Base-by-base conservation (phyloP, 2,888 invertebrate species). In the Rapana venosa region DNA sequence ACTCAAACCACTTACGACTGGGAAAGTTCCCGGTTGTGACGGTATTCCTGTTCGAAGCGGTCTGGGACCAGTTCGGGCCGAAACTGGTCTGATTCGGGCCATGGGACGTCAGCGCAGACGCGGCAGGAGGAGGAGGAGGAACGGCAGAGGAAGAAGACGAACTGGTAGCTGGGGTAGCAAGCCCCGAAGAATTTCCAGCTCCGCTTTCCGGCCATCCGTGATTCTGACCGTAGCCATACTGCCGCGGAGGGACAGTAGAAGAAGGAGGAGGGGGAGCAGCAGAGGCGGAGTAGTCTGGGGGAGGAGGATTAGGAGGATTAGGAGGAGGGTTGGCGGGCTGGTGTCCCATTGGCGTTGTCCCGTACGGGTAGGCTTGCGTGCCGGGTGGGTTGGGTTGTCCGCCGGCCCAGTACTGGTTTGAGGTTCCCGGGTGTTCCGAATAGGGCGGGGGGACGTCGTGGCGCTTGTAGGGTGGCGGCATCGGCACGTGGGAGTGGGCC, bases 401-500 rank as follows among this genome's bases (percentile, higher is more conserved):
- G 35, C 79, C 79, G 30, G 32, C 13, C 79, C 79, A 35, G 58
- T 56, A 56, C 30, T 85, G 84, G 30, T 56, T 58, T 17, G 84
- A 8, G 30, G 20, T 13, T 4, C 13, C 30, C 11, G 56, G 15
- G 58, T n/a, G 32, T 17, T 36, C 74, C 2, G 87, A 15, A 47
- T 87, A 87, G 87, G 87, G 74, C n/a, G 87, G 87, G 87, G 87
- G 74, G 0, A 26, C 15, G 47, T 87, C 87, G 87, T 77, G 70
- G 2, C 47, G 70, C 47, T 87, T 87, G 87, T 87, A 87, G 74
- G 87, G 87, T 5, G 87, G 87, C 15, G 87, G 87, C 36, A n/a
- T 35, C 20, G 87, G 87, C 74, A 74, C 47, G 30, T 77, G 56
- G 66, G 17, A 11, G 66, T 70, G 32, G 8, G 70, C n/a, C 35